Conservation (phyloP, 2,113 vertebrate species). For the Spilogale gracilis region DNA sequence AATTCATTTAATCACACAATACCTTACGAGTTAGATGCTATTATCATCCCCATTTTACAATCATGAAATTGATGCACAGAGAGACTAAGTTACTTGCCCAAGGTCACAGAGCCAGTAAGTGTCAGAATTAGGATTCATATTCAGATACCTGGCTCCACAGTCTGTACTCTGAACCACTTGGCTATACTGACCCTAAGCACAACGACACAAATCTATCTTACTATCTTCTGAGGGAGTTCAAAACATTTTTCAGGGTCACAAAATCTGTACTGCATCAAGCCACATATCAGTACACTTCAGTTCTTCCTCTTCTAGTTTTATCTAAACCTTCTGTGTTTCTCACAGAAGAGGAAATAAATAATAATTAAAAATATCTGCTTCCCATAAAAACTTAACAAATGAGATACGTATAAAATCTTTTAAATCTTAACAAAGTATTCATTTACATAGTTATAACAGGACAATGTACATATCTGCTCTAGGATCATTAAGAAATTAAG, state of each 20-base stretch:
- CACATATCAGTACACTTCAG: neutral
- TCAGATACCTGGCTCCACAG: neutral
- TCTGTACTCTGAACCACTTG: neutral
- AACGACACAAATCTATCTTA: neutral
- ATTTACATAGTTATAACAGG: neutral
- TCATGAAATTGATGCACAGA: neutral
- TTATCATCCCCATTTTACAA: neutral
- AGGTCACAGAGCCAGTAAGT: neutral
- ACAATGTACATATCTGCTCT: neutral
- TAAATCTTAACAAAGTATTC: neutral
- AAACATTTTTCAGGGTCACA: neutral
- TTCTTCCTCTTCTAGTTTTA: neutral
- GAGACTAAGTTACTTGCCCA: neutral
- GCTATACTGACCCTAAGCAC: neutral
- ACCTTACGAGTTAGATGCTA: neutral
- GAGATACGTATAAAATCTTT: neutral
- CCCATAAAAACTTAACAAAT: constrained; percentile 2
- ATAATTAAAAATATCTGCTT: neutral
- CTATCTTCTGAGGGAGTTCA: neutral
- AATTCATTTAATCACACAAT: neutral
- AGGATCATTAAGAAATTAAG: neutral
- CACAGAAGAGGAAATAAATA: neutral
- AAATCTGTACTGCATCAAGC: neutral
- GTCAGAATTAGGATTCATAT: neutral
- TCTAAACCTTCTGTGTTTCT: neutral